These are phyloP conservation scores for Erebia epiphron DNA, from an alignment of 2,888 invertebrate species.

Conservation along the genomic window DNA sequence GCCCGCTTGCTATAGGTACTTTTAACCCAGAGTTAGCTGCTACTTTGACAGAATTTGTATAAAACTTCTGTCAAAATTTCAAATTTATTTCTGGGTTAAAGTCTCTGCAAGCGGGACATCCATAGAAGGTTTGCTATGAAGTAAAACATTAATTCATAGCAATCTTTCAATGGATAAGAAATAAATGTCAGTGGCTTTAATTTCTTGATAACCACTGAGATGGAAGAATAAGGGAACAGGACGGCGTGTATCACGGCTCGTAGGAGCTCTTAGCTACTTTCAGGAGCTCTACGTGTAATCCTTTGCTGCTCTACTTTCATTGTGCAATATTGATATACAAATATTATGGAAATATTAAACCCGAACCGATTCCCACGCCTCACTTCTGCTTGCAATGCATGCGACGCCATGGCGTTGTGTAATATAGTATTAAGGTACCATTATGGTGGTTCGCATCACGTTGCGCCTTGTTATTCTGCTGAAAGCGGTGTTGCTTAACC, in stretches of 20 bases:
- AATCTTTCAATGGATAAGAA: too few relatives aligned
- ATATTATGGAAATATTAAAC: conserved; percentile 74
- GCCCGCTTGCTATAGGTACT: too few relatives aligned
- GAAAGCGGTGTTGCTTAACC: conserved; percentile 45
- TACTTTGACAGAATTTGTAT: too few relatives aligned
- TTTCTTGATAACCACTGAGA: too few relatives aligned
- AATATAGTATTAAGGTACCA: conserved; percentile 45
- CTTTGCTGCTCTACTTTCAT: conserved; percentile 43
- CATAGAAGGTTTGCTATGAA: too few relatives aligned
- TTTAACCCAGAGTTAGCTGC: too few relatives aligned
- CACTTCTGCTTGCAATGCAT: conserved; percentile 68
- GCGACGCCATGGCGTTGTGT: conserved; percentile 59
- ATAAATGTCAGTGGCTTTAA: too few relatives aligned
- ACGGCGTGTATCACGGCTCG: conserved; percentile 19
- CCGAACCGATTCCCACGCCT: conserved; percentile 67
- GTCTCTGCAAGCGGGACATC: too few relatives aligned
- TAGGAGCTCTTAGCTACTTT: conserved; percentile 14
- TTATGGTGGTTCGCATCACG: conserved; percentile 61
- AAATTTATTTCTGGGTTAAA: too few relatives aligned
- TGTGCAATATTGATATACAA: conserved; percentile 67
- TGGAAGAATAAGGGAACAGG: too few relatives aligned
- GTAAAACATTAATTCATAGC: too few relatives aligned
- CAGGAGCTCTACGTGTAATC: conserved; percentile 4
- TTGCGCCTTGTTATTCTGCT: conserved; percentile 47
- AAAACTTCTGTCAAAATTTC: too few relatives aligned